A percentile compares a stretch with the other conserved stretches of the same genome.
phyloP scores from a whole-genome alignment of 2,113 vertebrate species.

The Bos taurus region ARS-UCD2.0 NC_037328.1:144788501-144789000 shows the following conservation, averaged over 20 bases:
- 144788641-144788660: not conserved
- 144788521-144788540: not conserved
- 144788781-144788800: not conserved
- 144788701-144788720: not conserved
- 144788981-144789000: not conserved
- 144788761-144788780: not conserved
- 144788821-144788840: too few species aligned
- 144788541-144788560: not conserved
- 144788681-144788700: accelerated
- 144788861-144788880: not conserved
- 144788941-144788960: not conserved
- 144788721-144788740: not conserved
- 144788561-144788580: not conserved
- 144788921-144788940: accelerated
- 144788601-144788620: not conserved
- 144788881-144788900: not conserved
- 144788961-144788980: not conserved
- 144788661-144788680: not conserved
- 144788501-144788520: not conserved
- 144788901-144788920: accelerated
- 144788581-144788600: not conserved
- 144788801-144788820: not conserved
- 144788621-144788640: not conserved
- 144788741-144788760: not conserved
- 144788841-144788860: too few species aligned